Percentiles rank a stretch among this genome's conserved stretches.
Evolutionary conservation across 1,140 invertebrate genomes (phyloP).

Genomic region (Pachypeltis micranthus): DNA sequence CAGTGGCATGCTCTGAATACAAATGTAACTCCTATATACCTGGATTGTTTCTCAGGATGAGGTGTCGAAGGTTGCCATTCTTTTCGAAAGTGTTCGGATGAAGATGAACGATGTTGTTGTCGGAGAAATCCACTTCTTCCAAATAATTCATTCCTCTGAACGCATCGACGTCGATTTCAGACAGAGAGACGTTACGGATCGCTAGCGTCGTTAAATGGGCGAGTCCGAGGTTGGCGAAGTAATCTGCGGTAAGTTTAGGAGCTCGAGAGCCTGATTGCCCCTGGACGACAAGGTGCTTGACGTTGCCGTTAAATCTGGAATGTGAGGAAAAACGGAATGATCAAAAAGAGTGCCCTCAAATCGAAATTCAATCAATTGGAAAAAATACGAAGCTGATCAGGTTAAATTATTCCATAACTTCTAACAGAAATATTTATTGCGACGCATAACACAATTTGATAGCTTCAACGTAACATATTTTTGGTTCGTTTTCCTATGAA

Average conservation of each 20-base stretch:
- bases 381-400: no score
- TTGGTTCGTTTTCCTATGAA: no score
- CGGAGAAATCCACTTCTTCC: slow-evolving; percentile 51
- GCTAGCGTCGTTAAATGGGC: slow-evolving; percentile 29
- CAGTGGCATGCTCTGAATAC: no score
- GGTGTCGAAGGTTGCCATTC: slow-evolving; percentile 47
- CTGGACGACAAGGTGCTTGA: neutral
- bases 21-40: no score
- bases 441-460: no score
- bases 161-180: slow-evolving; percentile 38
- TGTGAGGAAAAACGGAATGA: no score
- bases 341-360: no score
- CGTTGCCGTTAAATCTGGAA: neutral
- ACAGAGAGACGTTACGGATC: slow-evolving; percentile 35
- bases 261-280: neutral
- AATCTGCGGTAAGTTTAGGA: neutral
- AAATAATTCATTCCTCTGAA: slow-evolving; percentile 51
- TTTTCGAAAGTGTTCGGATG: slow-evolving; percentile 51
- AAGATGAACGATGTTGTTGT: slow-evolving; percentile 46
- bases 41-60: slow-evolving; percentile 55
- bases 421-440: no score
- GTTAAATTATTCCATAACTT: no score
- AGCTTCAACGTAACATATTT: no score
- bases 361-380: no score
- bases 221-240: slow-evolving; percentile 7